A percentile compares a stretch with the other conserved stretches of the same genome.
Evolutionary conservation across 2,797 vertebrate genomes (phyloP).

Genomic region (Siniperca undulata): DNA sequence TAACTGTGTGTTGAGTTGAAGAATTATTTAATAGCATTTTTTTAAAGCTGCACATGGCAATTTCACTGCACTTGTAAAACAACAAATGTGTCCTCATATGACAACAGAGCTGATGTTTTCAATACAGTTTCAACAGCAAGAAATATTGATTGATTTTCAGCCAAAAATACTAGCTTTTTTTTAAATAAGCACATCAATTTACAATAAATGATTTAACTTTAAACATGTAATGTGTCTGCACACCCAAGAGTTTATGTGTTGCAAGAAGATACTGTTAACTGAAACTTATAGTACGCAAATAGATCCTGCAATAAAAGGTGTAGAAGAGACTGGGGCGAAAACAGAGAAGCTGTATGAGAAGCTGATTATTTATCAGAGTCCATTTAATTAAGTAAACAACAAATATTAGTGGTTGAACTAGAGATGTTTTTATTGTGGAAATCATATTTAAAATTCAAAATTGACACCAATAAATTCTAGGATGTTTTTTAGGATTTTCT

Average conservation of each 20-base stretch:
- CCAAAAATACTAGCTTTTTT: neutral
- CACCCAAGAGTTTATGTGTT: neutral
- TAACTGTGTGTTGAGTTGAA: slow-evolving; percentile 7
- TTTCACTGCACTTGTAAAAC: slow-evolving; percentile 18
- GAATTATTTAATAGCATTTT: slow-evolving; percentile 9
- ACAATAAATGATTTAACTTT: neutral
- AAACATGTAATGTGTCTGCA: neutral
- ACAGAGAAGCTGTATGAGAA: no score
- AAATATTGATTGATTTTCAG: neutral
- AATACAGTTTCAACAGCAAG: neutral
- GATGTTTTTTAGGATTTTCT: no score
- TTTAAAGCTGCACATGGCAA: slow-evolving; percentile 11
- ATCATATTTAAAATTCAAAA: neutral
- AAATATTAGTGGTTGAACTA: neutral
- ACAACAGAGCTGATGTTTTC: slow-evolving; percentile 18
- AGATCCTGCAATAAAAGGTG: neutral
- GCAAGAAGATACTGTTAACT: neutral
- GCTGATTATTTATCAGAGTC: neutral
- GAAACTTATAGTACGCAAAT: no score
- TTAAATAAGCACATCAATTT: slow-evolving; percentile 9
- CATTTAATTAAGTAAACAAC: neutral
- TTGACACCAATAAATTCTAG: no score
- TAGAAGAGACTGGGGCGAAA: neutral
- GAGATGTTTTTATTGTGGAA: no score
- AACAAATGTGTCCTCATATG: neutral